Evolutionary conservation across 2,888 invertebrate species (phyloP).

Genomic region (Cheilosia impressa): DNA sequence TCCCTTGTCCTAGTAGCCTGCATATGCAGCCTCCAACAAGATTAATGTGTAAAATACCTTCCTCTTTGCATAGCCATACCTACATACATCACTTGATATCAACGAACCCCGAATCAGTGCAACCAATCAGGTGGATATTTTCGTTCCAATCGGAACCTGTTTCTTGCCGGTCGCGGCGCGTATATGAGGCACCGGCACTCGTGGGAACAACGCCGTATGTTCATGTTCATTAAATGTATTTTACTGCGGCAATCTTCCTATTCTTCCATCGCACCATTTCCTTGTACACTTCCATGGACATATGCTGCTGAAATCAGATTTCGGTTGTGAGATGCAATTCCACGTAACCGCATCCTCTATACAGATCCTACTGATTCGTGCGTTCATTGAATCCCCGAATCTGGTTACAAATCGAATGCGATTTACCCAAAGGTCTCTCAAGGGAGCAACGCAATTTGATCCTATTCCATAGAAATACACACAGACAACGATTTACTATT

Average conservation of each 20-base stretch:
- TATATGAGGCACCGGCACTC: constrained; percentile 12
- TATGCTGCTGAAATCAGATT: constrained; percentile 26
- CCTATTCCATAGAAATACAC: constrained; percentile 35
- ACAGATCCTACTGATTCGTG: constrained; percentile 4
- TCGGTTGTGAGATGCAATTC: constrained; percentile 43
- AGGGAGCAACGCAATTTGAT: constrained; percentile 49
- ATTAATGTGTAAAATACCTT: constrained; percentile 17
- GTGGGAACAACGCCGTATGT: constrained; percentile 63
- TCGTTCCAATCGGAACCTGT: constrained; percentile 49
- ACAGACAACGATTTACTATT: background rate
- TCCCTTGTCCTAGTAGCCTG: constrained; percentile 27
- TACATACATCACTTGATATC: constrained; percentile 2
- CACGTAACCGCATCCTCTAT: constrained; percentile 44
- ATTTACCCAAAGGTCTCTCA: constrained; percentile 30
- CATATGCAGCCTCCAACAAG: constrained; percentile 15
- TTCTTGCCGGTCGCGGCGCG: background rate
- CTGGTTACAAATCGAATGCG: constrained; percentile 58
- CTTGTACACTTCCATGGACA: constrained; percentile 16
- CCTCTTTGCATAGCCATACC: constrained; percentile 11
- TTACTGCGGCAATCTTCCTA: constrained; percentile 27
- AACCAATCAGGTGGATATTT: constrained; percentile 54
- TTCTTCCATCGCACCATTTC: constrained; percentile 7
- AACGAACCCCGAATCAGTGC: constrained; percentile 54
- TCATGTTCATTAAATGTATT: constrained; percentile 36
- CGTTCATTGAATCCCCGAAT: constrained; percentile 27